Evolutionary conservation across 2,113 vertebrate species (phyloP).

Genomic region (Pachyramphus minor): DNA sequence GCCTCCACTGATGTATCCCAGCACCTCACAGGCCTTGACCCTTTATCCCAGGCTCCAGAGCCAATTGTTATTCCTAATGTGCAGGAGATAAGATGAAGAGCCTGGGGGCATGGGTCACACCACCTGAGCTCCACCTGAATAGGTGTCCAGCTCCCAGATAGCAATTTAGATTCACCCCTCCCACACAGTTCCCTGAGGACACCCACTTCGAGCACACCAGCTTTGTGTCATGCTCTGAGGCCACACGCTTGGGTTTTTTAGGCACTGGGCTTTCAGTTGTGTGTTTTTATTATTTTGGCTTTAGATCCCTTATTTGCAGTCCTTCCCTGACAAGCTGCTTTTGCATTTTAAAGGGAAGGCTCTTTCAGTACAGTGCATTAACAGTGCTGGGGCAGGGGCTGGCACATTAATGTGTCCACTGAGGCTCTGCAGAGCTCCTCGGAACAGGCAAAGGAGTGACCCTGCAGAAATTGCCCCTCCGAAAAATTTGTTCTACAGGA

Average conservation of each 20-base stretch:
- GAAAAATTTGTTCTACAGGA: not conserved
- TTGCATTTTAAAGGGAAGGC: constrained; percentile 62
- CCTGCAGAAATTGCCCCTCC: not conserved
- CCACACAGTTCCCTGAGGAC: not conserved
- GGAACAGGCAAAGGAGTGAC: constrained; percentile 1
- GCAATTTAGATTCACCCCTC: not conserved
- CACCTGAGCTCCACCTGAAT: constrained; percentile 23
- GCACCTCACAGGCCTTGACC: not conserved
- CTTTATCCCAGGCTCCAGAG: not conserved
- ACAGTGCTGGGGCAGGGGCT: constrained; percentile 34
- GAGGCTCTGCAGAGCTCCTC: constrained; percentile 2
- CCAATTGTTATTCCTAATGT: not conserved
- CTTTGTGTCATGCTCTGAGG: constrained; percentile 10
- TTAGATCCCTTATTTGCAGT: constrained; percentile 53
- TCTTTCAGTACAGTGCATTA: constrained; percentile 42
- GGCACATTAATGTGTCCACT: constrained; percentile 1
- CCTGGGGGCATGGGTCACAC: not conserved
- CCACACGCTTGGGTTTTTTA: not conserved
- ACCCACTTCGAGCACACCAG: constrained; percentile 19
- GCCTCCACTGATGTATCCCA: not conserved
- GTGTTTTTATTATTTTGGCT: constrained; percentile 56
- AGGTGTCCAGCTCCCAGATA: not conserved
- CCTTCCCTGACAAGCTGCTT: constrained; percentile 55
- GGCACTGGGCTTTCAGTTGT: constrained; percentile 39
- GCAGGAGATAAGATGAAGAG: not conserved